Evolutionary conservation across 1,140 invertebrate species (phyloP).

Genomic region (Temnothorax longispinosus): DNA sequence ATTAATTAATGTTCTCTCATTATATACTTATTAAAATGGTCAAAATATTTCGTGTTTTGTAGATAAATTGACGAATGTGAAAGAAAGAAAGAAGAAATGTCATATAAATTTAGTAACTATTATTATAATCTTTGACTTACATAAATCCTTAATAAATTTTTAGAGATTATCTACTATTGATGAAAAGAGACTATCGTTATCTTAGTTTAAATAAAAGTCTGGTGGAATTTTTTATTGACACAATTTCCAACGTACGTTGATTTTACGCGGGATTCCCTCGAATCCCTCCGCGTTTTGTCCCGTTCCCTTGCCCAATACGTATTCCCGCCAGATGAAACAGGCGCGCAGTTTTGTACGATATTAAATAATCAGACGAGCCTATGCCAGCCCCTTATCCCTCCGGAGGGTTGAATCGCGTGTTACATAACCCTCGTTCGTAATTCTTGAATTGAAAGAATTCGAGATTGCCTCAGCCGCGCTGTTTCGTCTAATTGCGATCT

Average conservation of each 20-base stretch:
- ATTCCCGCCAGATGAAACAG: slow-evolving; percentile 74
- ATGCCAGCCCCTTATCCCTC: slow-evolving; percentile 64
- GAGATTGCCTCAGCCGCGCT: slow-evolving; percentile 14
- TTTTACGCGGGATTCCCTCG: slow-evolving; percentile 65
- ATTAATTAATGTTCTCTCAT: neutral
- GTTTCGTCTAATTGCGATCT: slow-evolving; percentile 31
- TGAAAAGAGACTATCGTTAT: neutral
- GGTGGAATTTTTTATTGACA: slow-evolving; percentile 75
- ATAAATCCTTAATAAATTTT: neutral
- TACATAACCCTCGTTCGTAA: slow-evolving; percentile 74
- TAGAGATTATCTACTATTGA: neutral
- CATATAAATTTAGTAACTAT: neutral
- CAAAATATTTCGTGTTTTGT: neutral
- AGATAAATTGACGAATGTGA: neutral
- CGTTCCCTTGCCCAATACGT: slow-evolving; percentile 71
- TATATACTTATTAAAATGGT: neutral
- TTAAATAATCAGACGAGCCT: slow-evolving; percentile 81
- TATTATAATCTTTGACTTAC: neutral
- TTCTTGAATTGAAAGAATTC: slow-evolving; percentile 63
- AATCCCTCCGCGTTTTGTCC: slow-evolving; percentile 62
- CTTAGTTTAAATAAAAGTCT: neutral
- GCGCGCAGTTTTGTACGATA: slow-evolving; percentile 78
- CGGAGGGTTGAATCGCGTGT: slow-evolving; percentile 79
- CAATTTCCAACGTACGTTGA: slow-evolving; percentile 73
- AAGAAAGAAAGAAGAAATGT: neutral